Percentiles rank a stretch among this genome's conserved stretches.
These are phyloP conservation scores for Habroteleia sp. DNA, from an alignment of 2,888 invertebrate species.

Conservation along the genomic window DNA sequence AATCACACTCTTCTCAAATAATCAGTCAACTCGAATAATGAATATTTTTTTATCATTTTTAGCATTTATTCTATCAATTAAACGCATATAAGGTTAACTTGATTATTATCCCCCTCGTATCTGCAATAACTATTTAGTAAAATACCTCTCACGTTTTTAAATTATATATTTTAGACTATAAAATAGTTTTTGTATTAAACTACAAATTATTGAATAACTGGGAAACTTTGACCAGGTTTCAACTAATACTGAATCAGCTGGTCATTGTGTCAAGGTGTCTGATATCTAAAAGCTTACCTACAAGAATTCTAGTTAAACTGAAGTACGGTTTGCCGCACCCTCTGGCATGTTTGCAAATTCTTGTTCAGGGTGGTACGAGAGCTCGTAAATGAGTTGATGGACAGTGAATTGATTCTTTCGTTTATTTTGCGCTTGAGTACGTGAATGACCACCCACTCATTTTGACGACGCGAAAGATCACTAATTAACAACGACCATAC, in stretches of 20 bases:
- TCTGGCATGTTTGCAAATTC: conserved; percentile 31
- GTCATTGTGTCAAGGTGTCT: conserved; percentile 29
- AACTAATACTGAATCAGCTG: conserved; percentile 3
- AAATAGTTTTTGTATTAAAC: no score
- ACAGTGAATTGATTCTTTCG: conserved; percentile 69
- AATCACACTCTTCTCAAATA: no score
- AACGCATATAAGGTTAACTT: no score
- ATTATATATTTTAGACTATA: no score
- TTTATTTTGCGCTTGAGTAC: conserved; percentile 65
- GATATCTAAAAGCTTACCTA: conserved; percentile 17
- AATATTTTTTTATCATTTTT: no score
- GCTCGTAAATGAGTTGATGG: conserved; percentile 67
- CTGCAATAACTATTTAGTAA: no score
- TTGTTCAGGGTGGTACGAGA: conserved; percentile 36
- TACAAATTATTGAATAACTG: conserved; percentile 2
- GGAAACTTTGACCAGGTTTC: neutral
- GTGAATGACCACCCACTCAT: conserved; percentile 71
- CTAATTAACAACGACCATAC: conserved; percentile 76
- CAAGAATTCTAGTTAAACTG: conserved; percentile 12
- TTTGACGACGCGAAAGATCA: conserved; percentile 70
- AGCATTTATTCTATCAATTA: no score
- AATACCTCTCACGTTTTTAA: no score
- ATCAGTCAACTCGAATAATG: no score
- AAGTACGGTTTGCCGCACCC: conserved; percentile 11
- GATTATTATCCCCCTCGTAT: no score